These are phyloP conservation scores for Pseudomugil gertrudae DNA, from an alignment of 2,797 vertebrate genomes.

Conservation along the genomic window DNA sequence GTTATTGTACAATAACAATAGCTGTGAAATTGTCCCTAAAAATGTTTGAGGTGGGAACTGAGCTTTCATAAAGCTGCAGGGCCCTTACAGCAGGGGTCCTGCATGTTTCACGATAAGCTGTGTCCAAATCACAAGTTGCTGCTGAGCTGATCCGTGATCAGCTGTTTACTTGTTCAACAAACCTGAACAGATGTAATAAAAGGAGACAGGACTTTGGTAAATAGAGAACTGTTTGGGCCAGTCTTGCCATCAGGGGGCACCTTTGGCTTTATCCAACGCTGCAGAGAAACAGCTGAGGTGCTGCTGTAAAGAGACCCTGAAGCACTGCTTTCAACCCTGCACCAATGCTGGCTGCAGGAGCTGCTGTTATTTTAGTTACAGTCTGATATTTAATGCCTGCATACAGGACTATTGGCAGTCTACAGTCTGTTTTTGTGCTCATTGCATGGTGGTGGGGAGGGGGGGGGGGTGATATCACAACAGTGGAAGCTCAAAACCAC, in stretches of 20 bases:
- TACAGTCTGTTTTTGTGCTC: slow-evolving; percentile 10
- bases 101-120: too few species aligned
- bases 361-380: slow-evolving; percentile 42
- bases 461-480: too few species aligned
- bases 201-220: not conserved
- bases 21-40: too few species aligned
- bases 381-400: slow-evolving; percentile 34
- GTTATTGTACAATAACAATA: too few species aligned
- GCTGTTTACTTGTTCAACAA: not conserved
- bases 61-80: too few species aligned
- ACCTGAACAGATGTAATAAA: not conserved
- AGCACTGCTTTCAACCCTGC: slow-evolving; percentile 13
- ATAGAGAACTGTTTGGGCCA: not conserved
- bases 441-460: too few species aligned
- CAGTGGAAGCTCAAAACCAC: not conserved
- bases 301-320: slow-evolving; percentile 53
- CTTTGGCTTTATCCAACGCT: slow-evolving; percentile 30
- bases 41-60: too few species aligned
- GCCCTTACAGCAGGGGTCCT: too few species aligned
- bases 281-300: slow-evolving; percentile 60
- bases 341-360: slow-evolving; percentile 18
- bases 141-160: too few species aligned
- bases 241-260: slow-evolving; percentile 16
- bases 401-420: not conserved
- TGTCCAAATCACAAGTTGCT: too few species aligned